Conservation (phyloP, 2,113 vertebrate genomes). For the Varanus komodoensis region DNA sequence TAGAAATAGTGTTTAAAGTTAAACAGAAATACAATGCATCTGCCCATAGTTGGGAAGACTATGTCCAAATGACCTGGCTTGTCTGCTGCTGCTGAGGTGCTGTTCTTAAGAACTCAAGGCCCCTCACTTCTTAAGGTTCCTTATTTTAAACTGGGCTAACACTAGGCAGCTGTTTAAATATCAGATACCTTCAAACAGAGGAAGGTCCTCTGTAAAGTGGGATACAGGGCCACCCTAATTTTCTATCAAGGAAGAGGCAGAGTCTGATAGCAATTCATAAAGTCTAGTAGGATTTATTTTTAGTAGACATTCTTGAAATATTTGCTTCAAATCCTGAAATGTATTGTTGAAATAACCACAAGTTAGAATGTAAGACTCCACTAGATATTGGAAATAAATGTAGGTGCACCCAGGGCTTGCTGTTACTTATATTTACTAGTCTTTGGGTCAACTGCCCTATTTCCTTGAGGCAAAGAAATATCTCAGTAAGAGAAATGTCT, state of each 20-base stretch:
- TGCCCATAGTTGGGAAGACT: too few species aligned
- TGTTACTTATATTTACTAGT: not conserved
- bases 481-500: not conserved
- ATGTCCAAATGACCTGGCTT: too few species aligned
- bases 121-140: too few species aligned
- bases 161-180: too few species aligned
- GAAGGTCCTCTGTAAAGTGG: too few species aligned
- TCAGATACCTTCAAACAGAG: too few species aligned
- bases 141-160: too few species aligned
- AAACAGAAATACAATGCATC: too few species aligned
- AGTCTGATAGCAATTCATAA: not conserved
- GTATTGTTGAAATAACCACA: not conserved
- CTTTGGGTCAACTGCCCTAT: not conserved
- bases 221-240: not conserved
- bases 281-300: not conserved
- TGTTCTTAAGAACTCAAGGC: too few species aligned
- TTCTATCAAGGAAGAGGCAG: not conserved
- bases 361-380: not conserved
- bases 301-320: not conserved
- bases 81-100: too few species aligned
- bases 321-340: not conserved
- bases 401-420: not conserved
- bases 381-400: not conserved
- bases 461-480: not conserved
- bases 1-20: too few species aligned